Conservation (phyloP, 2,797 vertebrate species). For the Rhinogobio ventralis region DNA sequence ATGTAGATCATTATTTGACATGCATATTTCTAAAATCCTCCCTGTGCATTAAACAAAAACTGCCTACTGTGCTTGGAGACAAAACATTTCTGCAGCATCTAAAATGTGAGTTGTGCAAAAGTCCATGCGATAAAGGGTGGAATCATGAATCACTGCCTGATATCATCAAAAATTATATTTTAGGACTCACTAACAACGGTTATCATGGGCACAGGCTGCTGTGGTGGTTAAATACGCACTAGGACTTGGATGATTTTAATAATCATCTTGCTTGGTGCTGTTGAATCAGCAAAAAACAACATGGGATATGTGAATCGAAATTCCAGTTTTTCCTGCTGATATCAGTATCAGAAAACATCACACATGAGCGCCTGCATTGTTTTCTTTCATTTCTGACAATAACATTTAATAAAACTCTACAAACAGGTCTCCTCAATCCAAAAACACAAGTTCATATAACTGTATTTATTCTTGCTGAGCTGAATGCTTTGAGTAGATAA, state of each 20-base stretch:
- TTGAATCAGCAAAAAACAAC: conserved; percentile 4
- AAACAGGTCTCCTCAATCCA: neutral
- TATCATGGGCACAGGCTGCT: conserved; percentile 12
- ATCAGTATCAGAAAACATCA: neutral
- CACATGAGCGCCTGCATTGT: neutral
- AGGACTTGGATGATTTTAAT: conserved; percentile 3
- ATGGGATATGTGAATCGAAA: neutral
- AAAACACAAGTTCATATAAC: conserved; percentile 1
- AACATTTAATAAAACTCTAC: neutral
- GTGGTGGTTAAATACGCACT: neutral
- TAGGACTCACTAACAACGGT: neutral
- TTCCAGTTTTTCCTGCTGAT: neutral
- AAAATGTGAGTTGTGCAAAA: neutral
- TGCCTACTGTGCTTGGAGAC: neutral
- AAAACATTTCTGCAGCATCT: neutral
- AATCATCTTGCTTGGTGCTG: neutral
- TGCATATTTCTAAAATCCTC: neutral
- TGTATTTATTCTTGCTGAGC: conserved; percentile 44
- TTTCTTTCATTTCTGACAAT: neutral
- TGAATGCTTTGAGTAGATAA: conserved; percentile 35
- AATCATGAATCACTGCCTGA: conserved; percentile 9
- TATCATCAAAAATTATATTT: conserved; percentile 20
- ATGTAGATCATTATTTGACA: neutral
- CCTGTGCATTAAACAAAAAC: conserved; percentile 1
- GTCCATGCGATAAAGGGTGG: neutral